phyloP scores from a whole-genome alignment of 2,113 vertebrate genomes.

The Oncorhynchus nerka region DNA sequence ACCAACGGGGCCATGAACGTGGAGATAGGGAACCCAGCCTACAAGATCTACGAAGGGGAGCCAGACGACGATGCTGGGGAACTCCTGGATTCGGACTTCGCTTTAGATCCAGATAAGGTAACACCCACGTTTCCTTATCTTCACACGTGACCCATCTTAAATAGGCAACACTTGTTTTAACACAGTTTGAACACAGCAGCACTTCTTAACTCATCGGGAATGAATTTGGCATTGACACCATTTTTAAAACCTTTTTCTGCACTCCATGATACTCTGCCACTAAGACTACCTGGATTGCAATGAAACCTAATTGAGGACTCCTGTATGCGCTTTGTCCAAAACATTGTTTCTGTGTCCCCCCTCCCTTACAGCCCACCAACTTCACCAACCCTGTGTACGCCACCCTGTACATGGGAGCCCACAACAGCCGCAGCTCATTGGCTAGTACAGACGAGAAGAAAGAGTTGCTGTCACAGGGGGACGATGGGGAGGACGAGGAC shows the following conservation, averaged over 20 bases:
- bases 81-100: constrained; percentile 91
- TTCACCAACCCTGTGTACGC: constrained; percentile 97
- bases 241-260: too few species aligned
- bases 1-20: constrained; percentile 97
- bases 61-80: constrained; percentile 91
- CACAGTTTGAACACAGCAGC: too few species aligned
- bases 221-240: too few species aligned
- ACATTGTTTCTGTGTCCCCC: constrained; percentile 19
- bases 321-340: constrained; percentile 7
- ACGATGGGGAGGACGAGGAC: constrained; percentile 84
- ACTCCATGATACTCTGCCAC: background rate
- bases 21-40: constrained; percentile 95
- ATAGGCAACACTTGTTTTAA: background rate
- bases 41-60: constrained; percentile 97
- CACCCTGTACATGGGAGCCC: constrained; percentile 96
- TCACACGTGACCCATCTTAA: background rate
- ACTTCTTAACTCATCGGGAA: too few species aligned
- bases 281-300: too few species aligned
- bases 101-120: constrained; percentile 95
- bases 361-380: constrained; percentile 85
- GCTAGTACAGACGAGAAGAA: constrained; percentile 96
- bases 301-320: background rate
- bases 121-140: background rate
- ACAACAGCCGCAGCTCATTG: constrained; percentile 93
- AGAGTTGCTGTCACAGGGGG: constrained; percentile 88